These are phyloP conservation scores for Eubasilissa splendida DNA, from an alignment of 2,888 invertebrate genomes.

Conservation along the genomic window DNA sequence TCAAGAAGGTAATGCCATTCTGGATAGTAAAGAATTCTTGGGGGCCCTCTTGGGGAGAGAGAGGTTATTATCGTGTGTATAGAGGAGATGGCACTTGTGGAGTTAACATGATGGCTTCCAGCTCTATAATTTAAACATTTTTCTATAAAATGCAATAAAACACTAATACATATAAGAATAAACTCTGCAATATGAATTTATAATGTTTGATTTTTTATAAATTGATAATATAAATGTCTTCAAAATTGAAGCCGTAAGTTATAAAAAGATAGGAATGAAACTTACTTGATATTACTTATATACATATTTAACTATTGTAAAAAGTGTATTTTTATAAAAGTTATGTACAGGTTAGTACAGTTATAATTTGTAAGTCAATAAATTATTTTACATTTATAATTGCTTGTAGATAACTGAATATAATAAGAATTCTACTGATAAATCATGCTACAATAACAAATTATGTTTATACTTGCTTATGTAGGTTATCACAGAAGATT, in stretches of 20 bases:
- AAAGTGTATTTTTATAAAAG: too few relatives aligned
- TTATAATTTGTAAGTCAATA: not conserved
- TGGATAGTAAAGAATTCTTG: conserved; percentile 98
- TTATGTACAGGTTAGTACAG: too few relatives aligned
- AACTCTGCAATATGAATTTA: too few relatives aligned
- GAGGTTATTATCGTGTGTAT: conserved; percentile 95
- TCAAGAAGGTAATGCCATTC: conserved; percentile 87
- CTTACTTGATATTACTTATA: too few relatives aligned
- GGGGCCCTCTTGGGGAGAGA: conserved; percentile 93
- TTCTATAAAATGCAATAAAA: too few relatives aligned
- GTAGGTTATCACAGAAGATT: conserved; percentile 8
- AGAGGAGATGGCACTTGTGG: conserved; percentile 97
- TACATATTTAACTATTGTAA: too few relatives aligned
- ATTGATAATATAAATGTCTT: too few relatives aligned
- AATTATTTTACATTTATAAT: not conserved
- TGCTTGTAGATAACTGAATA: not conserved
- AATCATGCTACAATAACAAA: conserved; percentile 4
- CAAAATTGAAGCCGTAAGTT: too few relatives aligned
- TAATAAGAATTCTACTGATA: not conserved
- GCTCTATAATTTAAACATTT: conserved; percentile 75
- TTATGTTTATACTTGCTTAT: conserved; percentile 1
- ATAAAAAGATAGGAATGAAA: too few relatives aligned
- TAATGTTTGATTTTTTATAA: too few relatives aligned
- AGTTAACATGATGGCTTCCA: conserved; percentile 91
- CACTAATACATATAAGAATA: too few relatives aligned